Percentiles rank a stretch among this genome's conserved stretches.
Conservation (phyloP, 1,140 invertebrate genomes). For the Drosophila yakuba region DNA sequence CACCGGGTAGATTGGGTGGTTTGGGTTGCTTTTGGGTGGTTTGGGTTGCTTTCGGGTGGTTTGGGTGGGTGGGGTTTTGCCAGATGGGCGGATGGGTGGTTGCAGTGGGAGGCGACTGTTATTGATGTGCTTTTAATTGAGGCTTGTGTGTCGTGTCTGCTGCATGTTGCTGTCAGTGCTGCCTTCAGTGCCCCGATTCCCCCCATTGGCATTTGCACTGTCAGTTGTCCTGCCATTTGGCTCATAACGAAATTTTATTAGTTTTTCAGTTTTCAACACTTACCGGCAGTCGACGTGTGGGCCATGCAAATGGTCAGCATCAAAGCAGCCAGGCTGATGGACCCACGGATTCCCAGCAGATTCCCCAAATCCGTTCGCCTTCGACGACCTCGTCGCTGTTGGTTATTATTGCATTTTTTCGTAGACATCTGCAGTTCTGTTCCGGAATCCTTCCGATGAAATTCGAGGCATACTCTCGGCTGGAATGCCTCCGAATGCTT, state of each 20-base stretch:
- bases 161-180: constrained; percentile 49
- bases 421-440: constrained; percentile 62
- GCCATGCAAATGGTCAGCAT: constrained; percentile 67
- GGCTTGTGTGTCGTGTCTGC: constrained; percentile 55
- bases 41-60: no score
- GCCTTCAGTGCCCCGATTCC: constrained; percentile 16
- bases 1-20: background rate
- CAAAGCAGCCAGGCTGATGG: constrained; percentile 64
- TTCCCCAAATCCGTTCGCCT: constrained; percentile 16
- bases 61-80: no score
- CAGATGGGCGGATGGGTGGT: constrained; percentile 1
- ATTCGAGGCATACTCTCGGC: constrained; percentile 38
- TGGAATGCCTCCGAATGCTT: constrained; percentile 30
- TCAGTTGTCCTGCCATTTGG: constrained; percentile 67
- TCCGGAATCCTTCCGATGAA: constrained; percentile 34
- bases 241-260: constrained; percentile 78
- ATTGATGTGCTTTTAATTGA: constrained; percentile 84
- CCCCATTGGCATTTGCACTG: background rate
- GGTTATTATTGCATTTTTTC: constrained; percentile 71
- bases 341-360: constrained; percentile 42
- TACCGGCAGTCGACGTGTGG: constrained; percentile 74
- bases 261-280: constrained; percentile 58
- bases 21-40: background rate
- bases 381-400: constrained; percentile 61
- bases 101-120: constrained; percentile 37